phyloP scores from a whole-genome alignment of 2,113 vertebrate genomes.

The Ancistrus triradiatus region DNA sequence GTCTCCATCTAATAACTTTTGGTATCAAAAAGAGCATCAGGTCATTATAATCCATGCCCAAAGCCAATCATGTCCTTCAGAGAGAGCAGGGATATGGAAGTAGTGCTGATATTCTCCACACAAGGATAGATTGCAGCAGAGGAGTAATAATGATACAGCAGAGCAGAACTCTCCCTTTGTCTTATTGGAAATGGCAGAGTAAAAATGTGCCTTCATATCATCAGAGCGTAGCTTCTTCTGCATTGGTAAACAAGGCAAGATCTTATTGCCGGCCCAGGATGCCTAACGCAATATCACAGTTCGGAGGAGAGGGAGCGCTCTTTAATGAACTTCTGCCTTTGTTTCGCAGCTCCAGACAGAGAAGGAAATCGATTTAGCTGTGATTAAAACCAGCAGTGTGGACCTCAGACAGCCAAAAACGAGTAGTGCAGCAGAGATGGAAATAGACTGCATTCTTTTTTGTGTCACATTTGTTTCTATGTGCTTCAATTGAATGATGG shows the following conservation, averaged over 20 bases:
- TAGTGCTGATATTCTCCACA: slow-evolving; percentile 63
- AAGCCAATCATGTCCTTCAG: no score
- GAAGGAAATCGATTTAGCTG: slow-evolving; percentile 9
- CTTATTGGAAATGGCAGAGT: slow-evolving; percentile 45
- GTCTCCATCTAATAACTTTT: no score
- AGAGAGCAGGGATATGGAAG: slow-evolving; percentile 53
- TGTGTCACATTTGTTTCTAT: not conserved
- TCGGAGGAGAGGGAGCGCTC: slow-evolving; percentile 27
- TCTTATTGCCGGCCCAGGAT: slow-evolving; percentile 36
- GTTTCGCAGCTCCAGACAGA: slow-evolving; percentile 28
- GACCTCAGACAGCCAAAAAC: not conserved
- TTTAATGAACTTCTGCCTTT: slow-evolving; percentile 43
- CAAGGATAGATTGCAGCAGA: slow-evolving; percentile 64
- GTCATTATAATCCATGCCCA: no score
- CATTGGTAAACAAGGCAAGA: slow-evolving; percentile 57
- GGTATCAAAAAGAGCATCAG: no score
- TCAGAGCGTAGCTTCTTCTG: slow-evolving; percentile 54
- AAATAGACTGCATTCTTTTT: not conserved
- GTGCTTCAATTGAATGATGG: not conserved
- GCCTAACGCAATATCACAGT: slow-evolving; percentile 38
- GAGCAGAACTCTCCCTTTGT: slow-evolving; percentile 21
- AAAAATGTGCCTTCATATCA: slow-evolving; percentile 57
- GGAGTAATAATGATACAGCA: slow-evolving; percentile 61
- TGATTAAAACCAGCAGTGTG: slow-evolving; percentile 35
- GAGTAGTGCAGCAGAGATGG: not conserved